Evolutionary conservation across 2,797 vertebrate genomes (phyloP).

Genomic region (Odontamblyopus rebecca): DNA sequence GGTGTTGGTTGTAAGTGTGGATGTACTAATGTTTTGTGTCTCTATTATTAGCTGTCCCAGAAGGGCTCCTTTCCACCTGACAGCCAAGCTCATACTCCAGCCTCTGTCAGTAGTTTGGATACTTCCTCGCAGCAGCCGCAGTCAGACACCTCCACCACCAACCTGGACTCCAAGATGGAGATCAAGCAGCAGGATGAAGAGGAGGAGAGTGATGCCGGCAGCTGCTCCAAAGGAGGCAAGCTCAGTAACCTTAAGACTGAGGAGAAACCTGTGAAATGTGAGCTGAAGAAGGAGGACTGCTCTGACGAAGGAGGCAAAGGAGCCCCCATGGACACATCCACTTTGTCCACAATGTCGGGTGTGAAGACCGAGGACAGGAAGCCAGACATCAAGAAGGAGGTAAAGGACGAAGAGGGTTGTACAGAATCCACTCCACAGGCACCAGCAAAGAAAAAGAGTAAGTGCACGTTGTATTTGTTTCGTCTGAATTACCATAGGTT

Average conservation of each 20-base stretch:
- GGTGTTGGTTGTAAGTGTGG: not conserved
- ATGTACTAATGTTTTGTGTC: not conserved
- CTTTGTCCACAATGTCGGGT: not conserved
- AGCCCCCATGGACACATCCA: constrained; percentile 79
- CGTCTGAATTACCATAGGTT: not conserved
- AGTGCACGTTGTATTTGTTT: constrained; percentile 38
- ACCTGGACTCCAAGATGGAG: constrained; percentile 86
- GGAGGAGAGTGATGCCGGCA: constrained; percentile 66
- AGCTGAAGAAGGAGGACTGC: constrained; percentile 77
- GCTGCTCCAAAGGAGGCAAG: constrained; percentile 77
- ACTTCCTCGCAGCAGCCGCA: constrained; percentile 86
- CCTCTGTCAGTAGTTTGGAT: constrained; percentile 88
- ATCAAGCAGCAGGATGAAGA: constrained; percentile 87
- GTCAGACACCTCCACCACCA: constrained; percentile 76
- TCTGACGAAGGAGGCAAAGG: constrained; percentile 83
- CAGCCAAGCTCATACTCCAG: constrained; percentile 88
- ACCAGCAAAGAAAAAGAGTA: constrained; percentile 93
- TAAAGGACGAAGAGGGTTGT: constrained; percentile 87
- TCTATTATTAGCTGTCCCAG: constrained; percentile 84
- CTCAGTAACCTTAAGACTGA: constrained; percentile 82
- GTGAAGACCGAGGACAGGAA: constrained; percentile 84
- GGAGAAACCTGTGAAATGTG: constrained; percentile 80
- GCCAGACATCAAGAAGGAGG: constrained; percentile 85
- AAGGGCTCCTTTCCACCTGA: constrained; percentile 87
- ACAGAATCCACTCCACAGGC: constrained; percentile 80